Percentiles rank a stretch among this genome's conserved stretches.
Conservation (phyloP, 1,140 invertebrate genomes). For the Drosophila cardini region DNA sequence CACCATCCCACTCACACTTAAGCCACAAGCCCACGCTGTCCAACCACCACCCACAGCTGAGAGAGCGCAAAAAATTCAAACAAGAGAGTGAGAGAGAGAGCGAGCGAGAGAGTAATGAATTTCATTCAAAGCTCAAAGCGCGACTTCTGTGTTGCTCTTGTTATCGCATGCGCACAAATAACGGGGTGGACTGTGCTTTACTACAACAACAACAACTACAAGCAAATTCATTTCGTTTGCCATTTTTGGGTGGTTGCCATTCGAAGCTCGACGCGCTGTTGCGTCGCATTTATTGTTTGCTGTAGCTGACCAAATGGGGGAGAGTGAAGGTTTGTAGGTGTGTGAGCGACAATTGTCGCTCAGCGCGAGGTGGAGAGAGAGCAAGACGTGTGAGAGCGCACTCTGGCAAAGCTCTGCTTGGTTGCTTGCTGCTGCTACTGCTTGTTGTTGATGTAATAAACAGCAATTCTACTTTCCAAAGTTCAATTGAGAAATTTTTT, state of each 20-base stretch:
- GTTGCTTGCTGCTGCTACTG: too few species aligned
- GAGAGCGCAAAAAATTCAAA: conserved; percentile 30
- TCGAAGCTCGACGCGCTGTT: conserved; percentile 67
- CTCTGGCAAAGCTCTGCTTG: conserved; percentile 30
- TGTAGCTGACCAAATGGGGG: conserved; percentile 29
- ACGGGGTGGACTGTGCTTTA: conserved; percentile 48
- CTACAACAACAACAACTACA: not conserved
- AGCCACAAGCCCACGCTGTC: conserved; percentile 19
- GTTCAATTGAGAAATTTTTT: conserved; percentile 65
- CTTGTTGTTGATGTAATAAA: conserved; percentile 45
- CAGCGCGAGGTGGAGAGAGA: conserved; percentile 16
- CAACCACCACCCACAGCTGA: conserved; percentile 42
- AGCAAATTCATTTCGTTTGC: conserved; percentile 51
- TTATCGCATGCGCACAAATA: conserved; percentile 25
- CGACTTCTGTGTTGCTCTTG: conserved; percentile 17
- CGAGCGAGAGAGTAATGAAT: not conserved
- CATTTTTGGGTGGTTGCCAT: conserved; percentile 73
- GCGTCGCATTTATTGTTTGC: conserved; percentile 61
- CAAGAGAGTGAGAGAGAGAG: conserved; percentile 6
- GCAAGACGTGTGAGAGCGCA: conserved; percentile 15
- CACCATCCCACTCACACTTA: conserved; percentile 51
- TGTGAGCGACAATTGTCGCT: not conserved
- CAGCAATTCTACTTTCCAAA: conserved; percentile 52
- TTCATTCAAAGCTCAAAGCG: conserved; percentile 26
- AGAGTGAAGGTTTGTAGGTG: conserved; percentile 28